Evolutionary conservation across 2,797 vertebrate genomes (phyloP).

Genomic region (Sebastes oblongus): DNA sequence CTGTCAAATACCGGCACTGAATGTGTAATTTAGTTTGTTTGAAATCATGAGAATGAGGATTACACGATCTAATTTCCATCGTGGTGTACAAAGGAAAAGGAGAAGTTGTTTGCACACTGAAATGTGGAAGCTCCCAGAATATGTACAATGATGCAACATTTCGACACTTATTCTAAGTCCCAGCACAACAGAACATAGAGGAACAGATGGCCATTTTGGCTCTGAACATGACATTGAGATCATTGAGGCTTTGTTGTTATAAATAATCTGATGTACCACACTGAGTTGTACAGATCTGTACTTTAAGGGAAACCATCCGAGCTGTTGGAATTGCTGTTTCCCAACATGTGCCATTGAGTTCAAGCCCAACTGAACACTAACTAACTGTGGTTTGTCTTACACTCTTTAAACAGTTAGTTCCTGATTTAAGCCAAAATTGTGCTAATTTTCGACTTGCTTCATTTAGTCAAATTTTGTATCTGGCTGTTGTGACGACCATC

Average conservation of each 20-base stretch:
- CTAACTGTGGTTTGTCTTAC: neutral
- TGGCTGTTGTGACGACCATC: too few relatives aligned
- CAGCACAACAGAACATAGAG: neutral
- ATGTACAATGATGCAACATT: neutral
- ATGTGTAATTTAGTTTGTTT: neutral
- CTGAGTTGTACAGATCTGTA: neutral
- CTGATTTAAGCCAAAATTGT: neutral
- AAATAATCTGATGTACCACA: neutral
- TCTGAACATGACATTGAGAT: neutral
- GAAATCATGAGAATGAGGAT: neutral
- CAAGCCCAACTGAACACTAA: neutral
- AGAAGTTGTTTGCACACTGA: neutral
- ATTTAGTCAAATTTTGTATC: neutral
- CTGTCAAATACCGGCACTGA: neutral
- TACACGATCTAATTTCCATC: neutral
- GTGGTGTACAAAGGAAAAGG: neutral
- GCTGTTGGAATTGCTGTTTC: neutral
- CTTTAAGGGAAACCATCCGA: neutral
- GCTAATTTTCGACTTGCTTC: neutral
- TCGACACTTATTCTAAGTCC: neutral
- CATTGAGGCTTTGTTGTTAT: neutral
- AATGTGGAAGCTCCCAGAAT: neutral
- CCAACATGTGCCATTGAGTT: neutral
- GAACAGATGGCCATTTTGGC: neutral
- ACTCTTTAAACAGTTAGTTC: neutral